Conservation (phyloP, 2,888 invertebrate species). For the Pseudanteris insignis region DNA sequence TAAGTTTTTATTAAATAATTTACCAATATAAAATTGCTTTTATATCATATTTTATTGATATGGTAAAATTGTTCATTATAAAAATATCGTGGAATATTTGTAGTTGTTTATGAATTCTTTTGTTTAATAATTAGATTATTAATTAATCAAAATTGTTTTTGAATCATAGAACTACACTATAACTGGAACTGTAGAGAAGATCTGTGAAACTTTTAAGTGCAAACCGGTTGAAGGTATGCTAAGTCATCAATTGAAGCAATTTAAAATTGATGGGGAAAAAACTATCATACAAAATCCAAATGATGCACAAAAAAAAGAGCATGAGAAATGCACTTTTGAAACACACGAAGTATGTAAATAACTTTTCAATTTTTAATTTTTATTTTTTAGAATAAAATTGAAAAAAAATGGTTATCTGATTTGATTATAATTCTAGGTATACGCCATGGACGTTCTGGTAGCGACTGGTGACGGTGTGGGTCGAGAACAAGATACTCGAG, state of each 20-base stretch:
- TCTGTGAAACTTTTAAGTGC: constrained; percentile 92
- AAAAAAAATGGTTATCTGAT: no score
- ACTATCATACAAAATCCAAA: constrained; percentile 97
- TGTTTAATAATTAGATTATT: no score
- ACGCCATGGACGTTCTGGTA: constrained; percentile 97
- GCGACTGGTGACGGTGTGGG: constrained; percentile 95
- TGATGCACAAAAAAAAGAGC: constrained; percentile 95
- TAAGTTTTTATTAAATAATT: constrained; percentile 63
- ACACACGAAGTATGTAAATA: constrained; percentile 79
- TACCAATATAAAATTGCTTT: no score
- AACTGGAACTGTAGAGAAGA: constrained; percentile 92
- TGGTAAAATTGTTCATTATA: neutral
- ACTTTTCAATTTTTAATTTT: neutral
- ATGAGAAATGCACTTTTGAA: constrained; percentile 95
- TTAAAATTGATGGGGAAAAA: constrained; percentile 97
- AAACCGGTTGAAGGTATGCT: constrained; percentile 98
- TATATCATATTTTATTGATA: neutral
- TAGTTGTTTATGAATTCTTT: no score
- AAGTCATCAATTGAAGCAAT: constrained; percentile 94
- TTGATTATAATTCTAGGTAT: no score
- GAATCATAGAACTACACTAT: constrained; percentile 88
- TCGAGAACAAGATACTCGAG: constrained; percentile 91
- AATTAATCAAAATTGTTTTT: no score
- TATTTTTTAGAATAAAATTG: neutral
- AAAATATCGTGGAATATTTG: no score